phyloP scores from a whole-genome alignment of 2,888 invertebrate genomes.

The Cheilosia grossa region DNA sequence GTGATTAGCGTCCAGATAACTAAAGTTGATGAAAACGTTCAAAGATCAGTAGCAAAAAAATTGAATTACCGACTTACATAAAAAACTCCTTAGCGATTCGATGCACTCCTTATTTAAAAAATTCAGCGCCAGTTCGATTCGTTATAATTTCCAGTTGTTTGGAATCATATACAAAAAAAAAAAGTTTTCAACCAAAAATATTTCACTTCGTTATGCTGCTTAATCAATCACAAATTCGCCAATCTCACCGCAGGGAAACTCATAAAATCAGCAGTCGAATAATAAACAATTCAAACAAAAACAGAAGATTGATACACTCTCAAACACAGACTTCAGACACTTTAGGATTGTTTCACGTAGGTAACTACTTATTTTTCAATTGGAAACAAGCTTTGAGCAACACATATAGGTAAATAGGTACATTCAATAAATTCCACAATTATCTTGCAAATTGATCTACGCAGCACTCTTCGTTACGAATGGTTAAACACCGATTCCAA shows the following conservation, averaged over 20 bases:
- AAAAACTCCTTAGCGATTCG: constrained; percentile 69
- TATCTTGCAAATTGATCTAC: constrained; percentile 16
- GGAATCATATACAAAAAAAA: constrained; percentile 31
- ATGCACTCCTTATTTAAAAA: constrained; percentile 69
- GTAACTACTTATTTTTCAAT: constrained; percentile 10
- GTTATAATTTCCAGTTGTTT: constrained; percentile 52
- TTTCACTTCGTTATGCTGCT: constrained; percentile 7
- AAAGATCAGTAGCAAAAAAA: no score
- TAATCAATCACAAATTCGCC: constrained; percentile 41
- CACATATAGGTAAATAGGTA: background rate
- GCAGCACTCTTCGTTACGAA: constrained; percentile 15
- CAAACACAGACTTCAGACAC: background rate
- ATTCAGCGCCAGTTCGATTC: constrained; percentile 70
- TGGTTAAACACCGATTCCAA: constrained; percentile 5
- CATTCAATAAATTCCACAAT: constrained; percentile 16
- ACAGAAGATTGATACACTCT: constrained; percentile 18
- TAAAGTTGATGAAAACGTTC: no score
- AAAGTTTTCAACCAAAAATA: constrained; percentile 14
- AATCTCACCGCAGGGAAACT: constrained; percentile 5
- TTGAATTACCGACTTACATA: constrained; percentile 55
- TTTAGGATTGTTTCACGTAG: background rate
- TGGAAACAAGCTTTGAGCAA: constrained; percentile 11
- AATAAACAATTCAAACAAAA: constrained; percentile 16
- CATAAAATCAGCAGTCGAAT: background rate
- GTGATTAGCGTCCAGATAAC: no score